Base-by-base conservation (phyloP, 2,113 vertebrate genomes). In the Muntiacus muntjak region DNA sequence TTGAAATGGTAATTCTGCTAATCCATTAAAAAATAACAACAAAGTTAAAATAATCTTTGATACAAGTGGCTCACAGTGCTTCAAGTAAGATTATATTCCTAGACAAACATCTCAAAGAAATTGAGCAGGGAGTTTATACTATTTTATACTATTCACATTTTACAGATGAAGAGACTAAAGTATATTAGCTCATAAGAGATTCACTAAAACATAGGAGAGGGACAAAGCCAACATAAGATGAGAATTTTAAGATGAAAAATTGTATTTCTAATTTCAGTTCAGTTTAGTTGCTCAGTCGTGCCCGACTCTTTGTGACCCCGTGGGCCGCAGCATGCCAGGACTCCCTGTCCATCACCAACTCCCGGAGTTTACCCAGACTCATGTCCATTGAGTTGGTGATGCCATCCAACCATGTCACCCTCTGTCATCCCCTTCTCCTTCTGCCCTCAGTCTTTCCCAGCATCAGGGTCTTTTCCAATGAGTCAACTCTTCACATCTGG, bases 1-100 rank as follows among this genome's bases (percentile, higher is more conserved):
- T 60, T 17, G 43, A 74, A 87, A 88, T 55, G 33, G 58, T 45
- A 96, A 89, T 87, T 95, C 74, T 93, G 76, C 58, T 43, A 87
- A 74, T 40, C 17, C 8, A 54, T 57, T 81, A 8, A 14, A 60
- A 60, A 87, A 81, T 50, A 81, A 52, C 60, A 97, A 78, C 12
- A 54, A 84, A 89, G 54, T 94, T 94, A 93, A 95, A 95, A 52
- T 93, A 15, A 88, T 93, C 76, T 93, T 86, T 47, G 79, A 71
- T 21, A 74, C 12, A 79, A 88, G 52, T n/a, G 33, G 76, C 47
- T 96, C 28, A 86, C n/a, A 74, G 30, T 74, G 40, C 88, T 85
- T 96, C 76, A 87, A 36, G 57, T 95, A 62, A 87, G 54, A 87
- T 94, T 89, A 36, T 19, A 96, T 62, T 83, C 81, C 67, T 23